phyloP scores from a whole-genome alignment of 2,113 vertebrate species.

The Xiphias gladius region DNA sequence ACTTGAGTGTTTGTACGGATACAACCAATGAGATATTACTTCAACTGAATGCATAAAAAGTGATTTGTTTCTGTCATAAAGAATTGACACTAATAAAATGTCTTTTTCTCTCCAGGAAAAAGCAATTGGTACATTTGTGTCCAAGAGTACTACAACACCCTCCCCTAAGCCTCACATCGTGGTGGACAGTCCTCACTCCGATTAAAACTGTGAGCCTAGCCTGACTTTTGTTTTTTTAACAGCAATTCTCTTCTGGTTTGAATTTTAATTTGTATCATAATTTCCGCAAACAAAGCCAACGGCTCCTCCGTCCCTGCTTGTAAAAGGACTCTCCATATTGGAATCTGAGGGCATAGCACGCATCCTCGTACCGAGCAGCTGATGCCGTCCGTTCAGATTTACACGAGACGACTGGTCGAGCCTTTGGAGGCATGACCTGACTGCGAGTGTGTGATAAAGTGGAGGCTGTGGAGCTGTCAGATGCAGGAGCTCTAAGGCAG shows the following conservation, averaged over 20 bases:
- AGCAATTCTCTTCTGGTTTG: background rate
- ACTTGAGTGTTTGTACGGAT: too few relatives aligned
- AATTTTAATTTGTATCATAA: background rate
- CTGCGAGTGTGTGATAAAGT: conserved; percentile 68
- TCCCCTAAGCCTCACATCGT: conserved; percentile 86
- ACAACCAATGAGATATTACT: background rate
- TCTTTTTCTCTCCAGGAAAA: conserved; percentile 80
- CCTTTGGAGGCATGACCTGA: conserved; percentile 62
- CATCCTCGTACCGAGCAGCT: conserved; percentile 18
- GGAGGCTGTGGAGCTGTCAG: conserved; percentile 63
- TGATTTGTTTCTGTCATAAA: background rate
- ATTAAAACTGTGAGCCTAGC: conserved; percentile 76
- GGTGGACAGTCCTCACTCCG: conserved; percentile 88
- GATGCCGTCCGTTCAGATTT: conserved; percentile 52
- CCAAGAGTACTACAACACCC: conserved; percentile 76
- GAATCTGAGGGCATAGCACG: background rate
- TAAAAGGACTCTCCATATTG: background rate
- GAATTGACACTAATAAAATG: background rate
- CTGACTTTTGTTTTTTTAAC: background rate
- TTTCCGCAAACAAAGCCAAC: background rate
- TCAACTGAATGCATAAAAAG: background rate
- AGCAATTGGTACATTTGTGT: conserved; percentile 83
- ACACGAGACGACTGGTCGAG: conserved; percentile 41
- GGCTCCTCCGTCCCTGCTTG: conserved; percentile 12
- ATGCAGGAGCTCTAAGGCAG: conserved; percentile 57